phyloP scores from a whole-genome alignment of 2,113 vertebrate species.

The Anoplopoma fimbria region DNA sequence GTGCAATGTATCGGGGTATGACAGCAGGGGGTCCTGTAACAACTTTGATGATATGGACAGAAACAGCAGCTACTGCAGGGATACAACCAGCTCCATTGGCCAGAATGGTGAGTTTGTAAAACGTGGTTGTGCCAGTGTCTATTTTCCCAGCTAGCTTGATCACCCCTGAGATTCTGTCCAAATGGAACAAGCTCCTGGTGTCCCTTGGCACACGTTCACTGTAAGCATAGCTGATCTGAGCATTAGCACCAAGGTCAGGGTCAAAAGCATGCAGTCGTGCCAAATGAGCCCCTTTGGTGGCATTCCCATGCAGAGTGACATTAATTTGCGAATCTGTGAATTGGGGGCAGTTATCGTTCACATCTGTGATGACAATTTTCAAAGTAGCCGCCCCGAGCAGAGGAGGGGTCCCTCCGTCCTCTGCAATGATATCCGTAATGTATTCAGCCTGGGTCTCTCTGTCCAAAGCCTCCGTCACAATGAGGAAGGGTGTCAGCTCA shows the following conservation, averaged over 20 bases:
- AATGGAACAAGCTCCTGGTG: slow-evolving; percentile 89
- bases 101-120: slow-evolving; percentile 91
- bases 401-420: slow-evolving; percentile 93
- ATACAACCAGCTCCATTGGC: slow-evolving; percentile 94
- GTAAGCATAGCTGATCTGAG: slow-evolving; percentile 91
- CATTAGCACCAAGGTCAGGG: slow-evolving; percentile 91
- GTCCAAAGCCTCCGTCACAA: slow-evolving; percentile 91
- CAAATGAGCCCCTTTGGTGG: slow-evolving; percentile 87
- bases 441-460: slow-evolving; percentile 91
- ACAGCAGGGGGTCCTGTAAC: slow-evolving; percentile 89
- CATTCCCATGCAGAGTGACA: slow-evolving; percentile 91
- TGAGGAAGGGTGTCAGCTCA: slow-evolving; percentile 94
- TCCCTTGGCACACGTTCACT: slow-evolving; percentile 91
- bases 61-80: slow-evolving; percentile 91
- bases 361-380: slow-evolving; percentile 91
- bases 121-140: slow-evolving; percentile 81
- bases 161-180: slow-evolving; percentile 88
- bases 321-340: slow-evolving; percentile 90
- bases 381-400: slow-evolving; percentile 92
- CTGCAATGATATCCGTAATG: slow-evolving; percentile 92
- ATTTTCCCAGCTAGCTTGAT: slow-evolving; percentile 89
- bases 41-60: slow-evolving; percentile 89
- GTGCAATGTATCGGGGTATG: slow-evolving; percentile 92
- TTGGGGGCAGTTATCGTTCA: slow-evolving; percentile 97
- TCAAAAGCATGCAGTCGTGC: slow-evolving; percentile 89